Evolutionary conservation across 2,113 vertebrate genomes (phyloP).

Genomic region (Diadophis punctatus): DNA sequence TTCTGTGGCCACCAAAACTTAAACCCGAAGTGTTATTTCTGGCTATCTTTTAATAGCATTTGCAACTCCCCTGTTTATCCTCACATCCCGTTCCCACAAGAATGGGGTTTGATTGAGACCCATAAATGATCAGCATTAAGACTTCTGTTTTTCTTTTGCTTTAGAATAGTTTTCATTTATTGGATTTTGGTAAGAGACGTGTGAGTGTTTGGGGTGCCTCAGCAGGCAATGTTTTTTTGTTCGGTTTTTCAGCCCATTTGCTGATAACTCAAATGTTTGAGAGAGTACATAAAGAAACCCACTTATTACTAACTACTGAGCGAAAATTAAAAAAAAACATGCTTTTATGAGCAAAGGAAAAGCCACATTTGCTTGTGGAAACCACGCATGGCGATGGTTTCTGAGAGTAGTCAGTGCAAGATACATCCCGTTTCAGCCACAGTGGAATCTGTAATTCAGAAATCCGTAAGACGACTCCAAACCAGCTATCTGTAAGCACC

Average conservation of each 20-base stretch:
- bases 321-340: not conserved
- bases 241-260: slow-evolving; percentile 16
- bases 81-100: not conserved
- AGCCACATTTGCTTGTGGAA: not conserved
- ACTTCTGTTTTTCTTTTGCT: not conserved
- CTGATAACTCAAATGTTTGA: not conserved
- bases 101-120: not conserved
- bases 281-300: not conserved
- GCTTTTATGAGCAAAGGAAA: fast-evolving
- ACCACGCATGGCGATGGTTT: not conserved
- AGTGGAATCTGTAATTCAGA: not conserved
- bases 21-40: not conserved
- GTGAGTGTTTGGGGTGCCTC: fast-evolving
- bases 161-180: not conserved
- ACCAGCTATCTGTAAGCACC: not conserved
- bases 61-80: not conserved
- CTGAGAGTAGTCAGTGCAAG: fast-evolving
- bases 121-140: not conserved
- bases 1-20: too few species aligned
- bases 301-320: fast-evolving
- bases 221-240: fast-evolving
- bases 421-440: too few species aligned
- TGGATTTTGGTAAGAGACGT: not conserved
- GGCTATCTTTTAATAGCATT: not conserved
- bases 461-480: not conserved